Percentiles rank a stretch among this genome's conserved stretches.
These are phyloP conservation scores for Drosophila ezoana DNA, from an alignment of 2,888 invertebrate genomes.

Conservation along the genomic window DNA sequence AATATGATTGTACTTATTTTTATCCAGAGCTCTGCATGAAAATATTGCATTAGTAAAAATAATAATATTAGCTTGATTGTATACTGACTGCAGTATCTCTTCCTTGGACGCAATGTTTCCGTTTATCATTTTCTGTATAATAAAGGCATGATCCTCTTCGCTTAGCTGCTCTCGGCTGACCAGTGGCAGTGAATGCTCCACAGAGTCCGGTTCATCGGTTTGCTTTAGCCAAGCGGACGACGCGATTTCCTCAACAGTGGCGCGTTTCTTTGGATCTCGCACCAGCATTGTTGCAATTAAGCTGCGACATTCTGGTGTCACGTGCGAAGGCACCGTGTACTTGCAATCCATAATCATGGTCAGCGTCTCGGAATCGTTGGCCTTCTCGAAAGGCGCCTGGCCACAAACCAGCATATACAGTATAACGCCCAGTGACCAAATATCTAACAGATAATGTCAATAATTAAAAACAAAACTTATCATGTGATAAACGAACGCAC, in stretches of 20 bases:
- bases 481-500: constrained; percentile 38
- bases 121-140: constrained; percentile 98
- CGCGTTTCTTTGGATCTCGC: constrained; percentile 95
- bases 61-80: not conserved
- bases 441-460: constrained; percentile 87
- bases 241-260: constrained; percentile 94
- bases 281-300: constrained; percentile 97
- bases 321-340: constrained; percentile 95
- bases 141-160: constrained; percentile 95
- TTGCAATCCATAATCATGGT: constrained; percentile 99
- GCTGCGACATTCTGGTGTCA: constrained; percentile 94
- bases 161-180: constrained; percentile 95
- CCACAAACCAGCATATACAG: constrained; percentile 99
- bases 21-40: constrained; percentile 91
- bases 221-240: constrained; percentile 93
- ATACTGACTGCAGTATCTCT: constrained; percentile 93
- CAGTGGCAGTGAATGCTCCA: constrained; percentile 89
- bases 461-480: constrained; percentile 54
- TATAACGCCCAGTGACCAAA: constrained; percentile 99
- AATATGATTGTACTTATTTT: constrained; percentile 98
- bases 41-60: not conserved
- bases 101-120: constrained; percentile 98
- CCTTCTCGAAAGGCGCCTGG: constrained; percentile 98
- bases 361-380: constrained; percentile 99
- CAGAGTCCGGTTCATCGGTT: constrained; percentile 83